Evolutionary conservation across 2,888 invertebrate species (phyloP), one percentile per base, ranked within the genome.

Genomic region (Cantharis rustica): DNA sequence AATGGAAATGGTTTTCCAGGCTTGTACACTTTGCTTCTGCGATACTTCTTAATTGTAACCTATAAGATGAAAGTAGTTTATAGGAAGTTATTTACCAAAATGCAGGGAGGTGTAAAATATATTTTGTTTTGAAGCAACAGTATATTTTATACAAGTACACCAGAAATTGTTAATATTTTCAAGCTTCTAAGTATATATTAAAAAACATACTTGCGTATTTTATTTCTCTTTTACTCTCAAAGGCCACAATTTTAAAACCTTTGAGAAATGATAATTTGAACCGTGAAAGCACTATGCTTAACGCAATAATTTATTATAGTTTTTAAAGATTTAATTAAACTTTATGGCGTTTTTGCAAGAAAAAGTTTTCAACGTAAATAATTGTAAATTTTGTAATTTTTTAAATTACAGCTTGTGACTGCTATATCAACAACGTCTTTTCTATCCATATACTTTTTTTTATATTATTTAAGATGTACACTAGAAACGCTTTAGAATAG

Each of bases 1-100:
- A 83, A 82, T 80, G 76, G 79, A 83, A 83, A 82, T 80, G 76
- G 79, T 80, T 81, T 81, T 80, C 79, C 69, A 76, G 70, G 72
- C 71, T 73, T 72, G 76, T 76, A 73, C 79, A 76, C 76, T 76
- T 73, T 75, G 71, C 73, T 71, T 76, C 69, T 73, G 72, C 76
- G 75, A 76, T 78, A 71, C 78, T 75, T 71, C 75, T 75, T 78
- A 78, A 78, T 75, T 73, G 75, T 76, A 68, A 75, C 72, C 73
- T 76, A 73, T 71, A 75, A 73, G 75, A 73, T 70, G 72, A 69
- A 69, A 75, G 78, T 72, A 69, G 64, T 78, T 72, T 61, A 61
- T 47, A 72, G 64, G 16, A 69, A 63, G 71, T 71, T 75, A 47
- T n/a, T 70, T 70, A 61, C 61, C 69, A 63, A 16, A 62, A 69